Conservation (phyloP, 1,140 invertebrate genomes). For the Aphelenchoides besseyi region DNA sequence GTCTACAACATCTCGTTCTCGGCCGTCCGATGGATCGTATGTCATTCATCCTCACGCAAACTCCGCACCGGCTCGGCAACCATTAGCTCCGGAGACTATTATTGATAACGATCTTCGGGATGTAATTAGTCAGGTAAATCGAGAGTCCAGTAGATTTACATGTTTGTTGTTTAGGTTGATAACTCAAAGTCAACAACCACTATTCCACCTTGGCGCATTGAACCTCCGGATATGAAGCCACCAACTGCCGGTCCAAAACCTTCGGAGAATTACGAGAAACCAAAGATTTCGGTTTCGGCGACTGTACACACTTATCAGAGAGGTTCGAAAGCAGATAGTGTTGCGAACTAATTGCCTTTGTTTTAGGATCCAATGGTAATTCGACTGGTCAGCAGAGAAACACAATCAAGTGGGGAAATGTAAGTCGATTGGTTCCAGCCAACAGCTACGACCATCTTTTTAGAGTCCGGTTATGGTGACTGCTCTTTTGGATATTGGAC, state of each 20-base stretch:
- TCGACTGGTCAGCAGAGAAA: neutral
- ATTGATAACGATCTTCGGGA: neutral
- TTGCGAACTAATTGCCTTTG: neutral
- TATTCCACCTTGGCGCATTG: neutral
- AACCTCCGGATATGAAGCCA: neutral
- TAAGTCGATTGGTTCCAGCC: neutral
- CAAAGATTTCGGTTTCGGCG: neutral
- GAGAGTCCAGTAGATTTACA: slow-evolving; percentile 3
- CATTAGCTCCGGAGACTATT: neutral
- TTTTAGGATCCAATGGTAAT: neutral
- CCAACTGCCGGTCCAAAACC: neutral
- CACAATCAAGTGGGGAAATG: neutral
- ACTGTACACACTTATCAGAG: neutral
- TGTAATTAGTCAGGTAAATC: slow-evolving; percentile 2
- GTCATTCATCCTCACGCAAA: slow-evolving; percentile 8
- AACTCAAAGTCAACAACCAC: neutral
- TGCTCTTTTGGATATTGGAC: slow-evolving; percentile 52
- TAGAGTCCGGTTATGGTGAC: slow-evolving; percentile 44
- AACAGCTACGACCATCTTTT: slow-evolving; percentile 8
- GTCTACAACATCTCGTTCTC: neutral
- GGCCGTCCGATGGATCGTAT: neutral
- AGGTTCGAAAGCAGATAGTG: neutral
- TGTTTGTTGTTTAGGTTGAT: slow-evolving; percentile 8
- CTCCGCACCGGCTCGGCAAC: neutral
- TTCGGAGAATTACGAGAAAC: neutral